Evolutionary conservation across 2,113 vertebrate species (phyloP).

Genomic region (Pygoscelis antarcticus): DNA sequence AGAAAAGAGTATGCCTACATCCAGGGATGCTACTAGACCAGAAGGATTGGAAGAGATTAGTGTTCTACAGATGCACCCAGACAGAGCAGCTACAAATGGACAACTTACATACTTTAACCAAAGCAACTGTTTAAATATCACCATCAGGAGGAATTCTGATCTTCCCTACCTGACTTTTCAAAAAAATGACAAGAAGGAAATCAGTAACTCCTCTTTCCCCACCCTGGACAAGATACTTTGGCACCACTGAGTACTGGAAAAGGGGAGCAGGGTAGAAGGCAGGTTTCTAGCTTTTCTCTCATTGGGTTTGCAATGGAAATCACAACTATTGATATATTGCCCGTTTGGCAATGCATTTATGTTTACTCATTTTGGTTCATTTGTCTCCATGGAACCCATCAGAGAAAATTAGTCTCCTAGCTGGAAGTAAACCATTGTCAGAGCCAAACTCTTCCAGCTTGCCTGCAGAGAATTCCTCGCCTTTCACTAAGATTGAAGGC

Average conservation of each 20-base stretch:
- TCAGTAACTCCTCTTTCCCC: background rate
- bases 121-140: background rate
- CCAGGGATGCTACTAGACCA: background rate
- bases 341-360: background rate
- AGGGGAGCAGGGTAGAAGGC: background rate
- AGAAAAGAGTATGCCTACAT: background rate
- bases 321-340: background rate
- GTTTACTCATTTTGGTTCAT: background rate
- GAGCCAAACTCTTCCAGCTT: background rate
- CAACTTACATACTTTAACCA: background rate
- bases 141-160: background rate
- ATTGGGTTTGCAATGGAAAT: background rate
- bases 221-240: background rate
- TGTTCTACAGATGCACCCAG: background rate
- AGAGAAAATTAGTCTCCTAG: background rate
- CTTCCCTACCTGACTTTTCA: background rate
- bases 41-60: background rate
- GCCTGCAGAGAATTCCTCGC: background rate
- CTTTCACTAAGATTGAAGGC: constrained; percentile 11
- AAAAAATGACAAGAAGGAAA: background rate
- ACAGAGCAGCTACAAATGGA: background rate
- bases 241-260: background rate
- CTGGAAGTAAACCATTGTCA: background rate
- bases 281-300: background rate
- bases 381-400: constrained; percentile 17